Evolutionary conservation across 2,797 vertebrate species (phyloP), one percentile per base, ranked within the genome.

Genomic region (Tapirus indicus): DNA sequence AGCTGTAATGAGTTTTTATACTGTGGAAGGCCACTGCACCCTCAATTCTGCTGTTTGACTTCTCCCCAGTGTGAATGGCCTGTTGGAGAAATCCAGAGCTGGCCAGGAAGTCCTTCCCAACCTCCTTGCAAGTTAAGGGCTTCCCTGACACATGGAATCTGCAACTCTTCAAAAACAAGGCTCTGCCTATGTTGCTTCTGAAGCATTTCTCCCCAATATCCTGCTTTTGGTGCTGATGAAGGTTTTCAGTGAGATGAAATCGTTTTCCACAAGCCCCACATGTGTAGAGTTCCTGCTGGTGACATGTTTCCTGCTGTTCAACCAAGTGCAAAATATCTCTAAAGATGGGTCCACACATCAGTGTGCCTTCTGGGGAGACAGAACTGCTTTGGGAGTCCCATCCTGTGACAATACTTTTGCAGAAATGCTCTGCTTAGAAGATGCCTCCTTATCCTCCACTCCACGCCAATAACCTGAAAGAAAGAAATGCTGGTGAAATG

Each of bases 261-360:
- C 23, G n/a, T 23, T 87, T 96, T 17, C 74, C 88, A 52, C 47
- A 93, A 21, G 60, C 88, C 32, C 54, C 75, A 79, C 69, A 86
- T 2, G 41, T 52, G 27, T 38, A 29, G 3, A 20, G 27, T 29
- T 91, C 75, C 49, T 88, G 60, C 23, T 78, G 27, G 11, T 38
- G 32, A 17, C 92, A 77, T 17, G 18, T 71, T 20, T 74, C 58
- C n/a, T 94, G 80, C 4, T 66, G 32, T 4, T 16, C 2, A 49
- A 1, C 29, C 44, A 49, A 49, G 7, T 6, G 60, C 44, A 49
- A 66, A 84, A 23, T 18, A 13, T 66, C 60, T 83, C 41, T 83
- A 12, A 16, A 25, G 32, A 17, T 0, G 62, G 20, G 21, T 13
- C 29, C 62, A 52, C 60, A 49, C 44, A 49, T 49, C 13, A 0